Evolutionary conservation across 2,797 vertebrate genomes (phyloP).

Genomic region (Helarctos malayanus): DNA sequence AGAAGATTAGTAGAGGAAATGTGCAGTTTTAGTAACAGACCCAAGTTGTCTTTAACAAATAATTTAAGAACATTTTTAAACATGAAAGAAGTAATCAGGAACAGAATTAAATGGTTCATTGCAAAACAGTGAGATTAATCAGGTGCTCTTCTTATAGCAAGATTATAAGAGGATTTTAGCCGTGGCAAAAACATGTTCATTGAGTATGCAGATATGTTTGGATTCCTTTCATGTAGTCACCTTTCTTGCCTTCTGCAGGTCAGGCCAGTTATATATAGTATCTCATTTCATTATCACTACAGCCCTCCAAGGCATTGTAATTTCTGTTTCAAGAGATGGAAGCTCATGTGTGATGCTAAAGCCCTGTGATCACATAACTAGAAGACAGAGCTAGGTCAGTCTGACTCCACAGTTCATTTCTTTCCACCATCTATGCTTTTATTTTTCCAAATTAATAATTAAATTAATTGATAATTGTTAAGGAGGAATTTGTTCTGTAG

Average conservation of each 20-base stretch:
- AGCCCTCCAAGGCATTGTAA: background rate
- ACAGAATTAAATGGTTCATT: constrained; percentile 12
- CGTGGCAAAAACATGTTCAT: background rate
- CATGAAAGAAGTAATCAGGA: background rate
- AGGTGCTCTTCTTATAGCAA: background rate
- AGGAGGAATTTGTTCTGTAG: constrained; percentile 5
- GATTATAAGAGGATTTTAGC: constrained; percentile 17
- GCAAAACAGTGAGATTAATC: background rate
- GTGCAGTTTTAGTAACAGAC: background rate
- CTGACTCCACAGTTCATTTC: background rate
- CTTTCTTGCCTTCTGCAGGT: background rate
- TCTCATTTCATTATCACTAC: background rate
- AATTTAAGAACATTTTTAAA: constrained; percentile 24
- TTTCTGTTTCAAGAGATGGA: background rate
- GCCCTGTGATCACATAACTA: background rate
- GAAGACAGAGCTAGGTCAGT: background rate
- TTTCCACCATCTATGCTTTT: background rate
- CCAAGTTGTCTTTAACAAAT: background rate
- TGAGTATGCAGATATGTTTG: background rate
- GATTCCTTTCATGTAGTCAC: background rate
- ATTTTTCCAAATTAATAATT: constrained; percentile 49
- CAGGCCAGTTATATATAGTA: background rate
- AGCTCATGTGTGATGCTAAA: background rate
- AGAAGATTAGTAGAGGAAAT: background rate
- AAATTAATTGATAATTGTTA: constrained; percentile 26